phyloP scores from a whole-genome alignment of 2,888 invertebrate genomes.

The Lottia scabra region DNA sequence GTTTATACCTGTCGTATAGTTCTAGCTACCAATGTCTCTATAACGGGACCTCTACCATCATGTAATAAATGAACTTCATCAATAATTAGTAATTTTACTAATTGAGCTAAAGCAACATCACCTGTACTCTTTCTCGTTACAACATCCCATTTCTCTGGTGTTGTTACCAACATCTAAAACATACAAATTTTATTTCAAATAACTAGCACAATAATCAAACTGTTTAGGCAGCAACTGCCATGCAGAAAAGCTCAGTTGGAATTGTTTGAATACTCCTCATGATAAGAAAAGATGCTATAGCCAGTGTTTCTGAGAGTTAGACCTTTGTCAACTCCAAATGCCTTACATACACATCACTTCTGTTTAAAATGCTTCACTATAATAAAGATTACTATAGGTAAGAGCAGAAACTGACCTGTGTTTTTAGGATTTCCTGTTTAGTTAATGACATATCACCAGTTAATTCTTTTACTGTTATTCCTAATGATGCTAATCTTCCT shows the following conservation, averaged over 20 bases:
- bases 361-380: no score
- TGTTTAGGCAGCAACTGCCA: no score
- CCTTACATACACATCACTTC: no score
- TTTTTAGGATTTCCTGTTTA: conserved; percentile 91
- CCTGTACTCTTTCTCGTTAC: conserved; percentile 86
- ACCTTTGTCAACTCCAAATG: no score
- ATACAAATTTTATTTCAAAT: not conserved
- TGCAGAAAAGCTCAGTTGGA: no score
- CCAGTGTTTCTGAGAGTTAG: no score
- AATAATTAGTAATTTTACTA: conserved; percentile 89
- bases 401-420: conserved; percentile 75
- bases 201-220: not conserved
- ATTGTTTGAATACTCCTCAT: no score
- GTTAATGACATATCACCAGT: conserved; percentile 99
- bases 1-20: conserved; percentile 83
- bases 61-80: conserved; percentile 98
- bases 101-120: conserved; percentile 77
- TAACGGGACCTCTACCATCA: conserved; percentile 96
- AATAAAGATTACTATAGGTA: no score
- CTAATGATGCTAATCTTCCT: conserved; percentile 81
- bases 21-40: conserved; percentile 95
- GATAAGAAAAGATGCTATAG: no score
- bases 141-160: conserved; percentile 99
- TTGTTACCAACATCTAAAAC: conserved; percentile 89
- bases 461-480: conserved; percentile 88